A percentile compares a stretch with the other conserved stretches of the same genome.
Evolutionary conservation across 1,140 invertebrate species (phyloP).

Genomic region (Carposina sasakii): DNA sequence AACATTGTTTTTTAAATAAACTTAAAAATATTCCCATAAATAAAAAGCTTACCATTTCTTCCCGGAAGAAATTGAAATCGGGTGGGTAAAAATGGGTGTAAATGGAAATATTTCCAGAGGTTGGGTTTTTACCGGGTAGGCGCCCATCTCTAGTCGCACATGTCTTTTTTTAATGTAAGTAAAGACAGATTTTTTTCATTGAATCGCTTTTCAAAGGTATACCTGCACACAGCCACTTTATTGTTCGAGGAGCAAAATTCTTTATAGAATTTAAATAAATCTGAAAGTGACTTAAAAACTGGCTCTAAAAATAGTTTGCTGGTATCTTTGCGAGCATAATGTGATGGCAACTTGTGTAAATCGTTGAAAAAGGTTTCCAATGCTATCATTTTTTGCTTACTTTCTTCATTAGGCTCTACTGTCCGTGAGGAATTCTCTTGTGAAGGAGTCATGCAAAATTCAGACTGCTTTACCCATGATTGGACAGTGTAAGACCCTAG

Average conservation of each 20-base stretch:
- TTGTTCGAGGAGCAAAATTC: constrained; percentile 13
- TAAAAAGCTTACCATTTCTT: too few species aligned
- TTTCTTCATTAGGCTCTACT: neutral
- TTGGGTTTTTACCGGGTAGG: too few species aligned
- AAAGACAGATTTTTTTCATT: constrained; percentile 16
- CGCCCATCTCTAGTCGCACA: too few species aligned
- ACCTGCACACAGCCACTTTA: constrained; percentile 3
- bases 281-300: constrained; percentile 1
- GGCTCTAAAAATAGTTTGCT: constrained; percentile 10
- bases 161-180: constrained; percentile 25
- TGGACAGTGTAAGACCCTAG: constrained; percentile 8
- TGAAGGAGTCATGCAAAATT: neutral
- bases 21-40: too few species aligned
- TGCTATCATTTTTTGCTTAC: neutral
- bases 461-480: neutral
- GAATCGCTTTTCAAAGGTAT: constrained; percentile 15
- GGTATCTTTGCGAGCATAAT: constrained; percentile 11
- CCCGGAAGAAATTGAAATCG: too few species aligned
- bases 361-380: neutral
- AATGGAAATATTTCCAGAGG: too few species aligned
- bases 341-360: constrained; percentile 12
- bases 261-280: constrained; percentile 16
- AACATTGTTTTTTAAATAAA: too few species aligned
- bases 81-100: too few species aligned
- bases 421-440: constrained; percentile 4